Conservation (phyloP, 2,113 vertebrate species). For the Aleadryas rufinucha region DNA sequence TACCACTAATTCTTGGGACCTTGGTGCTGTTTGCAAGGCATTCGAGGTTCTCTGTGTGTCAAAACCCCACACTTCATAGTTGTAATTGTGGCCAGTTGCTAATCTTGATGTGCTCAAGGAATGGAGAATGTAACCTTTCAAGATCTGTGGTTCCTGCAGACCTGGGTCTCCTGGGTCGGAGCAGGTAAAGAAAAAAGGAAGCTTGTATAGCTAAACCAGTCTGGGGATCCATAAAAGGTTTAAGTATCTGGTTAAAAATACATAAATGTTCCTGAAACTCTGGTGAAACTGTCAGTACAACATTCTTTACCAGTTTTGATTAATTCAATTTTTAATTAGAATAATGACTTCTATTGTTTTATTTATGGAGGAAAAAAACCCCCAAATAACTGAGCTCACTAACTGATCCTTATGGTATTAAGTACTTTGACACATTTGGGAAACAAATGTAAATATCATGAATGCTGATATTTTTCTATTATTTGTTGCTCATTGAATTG, state of each 20-base stretch:
- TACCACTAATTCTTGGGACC: not conserved
- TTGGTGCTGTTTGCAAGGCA: not conserved
- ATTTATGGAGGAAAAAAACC: not conserved
- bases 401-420: not conserved
- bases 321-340: not conserved
- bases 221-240: not conserved
- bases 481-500: not conserved
- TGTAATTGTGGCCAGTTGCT: not conserved
- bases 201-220: not conserved
- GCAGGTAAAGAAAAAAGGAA: not conserved
- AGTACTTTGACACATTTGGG: not conserved
- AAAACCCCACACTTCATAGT: not conserved
- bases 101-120: not conserved
- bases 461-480: not conserved
- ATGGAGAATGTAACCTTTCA: not conserved
- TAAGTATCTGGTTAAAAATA: not conserved
- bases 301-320: not conserved
- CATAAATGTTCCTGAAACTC: not conserved
- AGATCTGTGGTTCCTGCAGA: not conserved
- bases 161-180: not conserved
- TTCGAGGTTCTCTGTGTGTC: not conserved
- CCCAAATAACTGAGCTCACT: not conserved
- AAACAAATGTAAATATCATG: not conserved
- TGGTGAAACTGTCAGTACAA: not conserved
- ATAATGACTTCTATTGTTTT: not conserved